A percentile compares a stretch with the other conserved stretches of the same genome.
Evolutionary conservation across 2,888 invertebrate species (phyloP).

Genomic region (Allolobophora icterica): DNA sequence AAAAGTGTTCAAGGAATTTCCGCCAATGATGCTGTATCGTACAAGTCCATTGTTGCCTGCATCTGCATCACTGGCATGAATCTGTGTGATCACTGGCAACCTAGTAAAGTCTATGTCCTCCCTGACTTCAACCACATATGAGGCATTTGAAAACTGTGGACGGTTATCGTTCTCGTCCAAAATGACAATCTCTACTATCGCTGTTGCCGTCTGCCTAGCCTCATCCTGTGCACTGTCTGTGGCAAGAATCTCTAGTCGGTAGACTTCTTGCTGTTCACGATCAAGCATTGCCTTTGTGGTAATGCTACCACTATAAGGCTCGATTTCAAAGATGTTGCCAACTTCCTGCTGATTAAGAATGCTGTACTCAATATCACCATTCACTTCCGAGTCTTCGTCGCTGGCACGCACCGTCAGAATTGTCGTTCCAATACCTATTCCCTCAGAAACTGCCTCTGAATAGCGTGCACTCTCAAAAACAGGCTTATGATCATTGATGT

Average conservation of each 20-base stretch:
- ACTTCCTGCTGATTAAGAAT: conserved; percentile 73
- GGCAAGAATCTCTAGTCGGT: conserved; percentile 83
- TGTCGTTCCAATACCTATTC: conserved; percentile 84
- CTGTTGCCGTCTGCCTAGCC: conserved; percentile 81
- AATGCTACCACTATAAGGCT: conserved; percentile 81
- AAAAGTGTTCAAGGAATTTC: conserved; percentile 91
- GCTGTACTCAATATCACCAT: conserved; percentile 78
- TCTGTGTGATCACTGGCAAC: conserved; percentile 82
- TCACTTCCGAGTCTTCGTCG: conserved; percentile 88
- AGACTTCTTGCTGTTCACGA: conserved; percentile 84
- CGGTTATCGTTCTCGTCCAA: conserved; percentile 96
- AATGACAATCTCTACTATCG: conserved; percentile 91
- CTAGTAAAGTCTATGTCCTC: conserved; percentile 87
- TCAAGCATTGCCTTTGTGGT: conserved; percentile 82
- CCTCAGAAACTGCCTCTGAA: conserved; percentile 85
- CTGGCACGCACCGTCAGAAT: conserved; percentile 88
- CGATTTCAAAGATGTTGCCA: conserved; percentile 82
- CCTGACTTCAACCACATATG: conserved; percentile 80
- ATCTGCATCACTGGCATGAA: conserved; percentile 89
- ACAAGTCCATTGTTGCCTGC: conserved; percentile 90
- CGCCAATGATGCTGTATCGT: conserved; percentile 91
- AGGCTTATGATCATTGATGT: conserved; percentile 93
- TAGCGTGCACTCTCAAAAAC: conserved; percentile 90
- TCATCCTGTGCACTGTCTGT: conserved; percentile 76
- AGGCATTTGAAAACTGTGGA: conserved; percentile 83